A percentile compares a stretch with the other conserved stretches of the same genome.
Conservation (phyloP, 2,888 invertebrate species). For the Tetramorium bicarinatum region DNA sequence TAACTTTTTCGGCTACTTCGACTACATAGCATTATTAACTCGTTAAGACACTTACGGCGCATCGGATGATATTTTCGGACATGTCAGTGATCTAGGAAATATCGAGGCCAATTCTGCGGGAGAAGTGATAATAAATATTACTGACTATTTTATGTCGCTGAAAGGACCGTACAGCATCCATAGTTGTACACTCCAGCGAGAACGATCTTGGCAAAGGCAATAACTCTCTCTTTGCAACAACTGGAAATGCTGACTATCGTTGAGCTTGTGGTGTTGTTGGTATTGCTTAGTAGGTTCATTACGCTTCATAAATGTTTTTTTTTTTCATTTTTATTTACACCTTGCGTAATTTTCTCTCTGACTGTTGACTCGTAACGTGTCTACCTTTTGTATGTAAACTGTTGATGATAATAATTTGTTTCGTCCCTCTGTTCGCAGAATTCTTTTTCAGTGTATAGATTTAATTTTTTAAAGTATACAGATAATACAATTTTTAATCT, state of each 20-base stretch:
- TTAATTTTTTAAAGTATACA: not conserved
- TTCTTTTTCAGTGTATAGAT: not conserved
- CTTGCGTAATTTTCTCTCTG: constrained; percentile 17
- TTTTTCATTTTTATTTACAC: not conserved
- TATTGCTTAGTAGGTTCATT: constrained; percentile 91
- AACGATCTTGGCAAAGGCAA: constrained; percentile 93
- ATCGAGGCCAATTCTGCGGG: constrained; percentile 89
- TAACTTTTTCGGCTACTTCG: not conserved
- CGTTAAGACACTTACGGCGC: constrained; percentile 91
- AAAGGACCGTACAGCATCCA: constrained; percentile 89
- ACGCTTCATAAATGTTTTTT: not conserved
- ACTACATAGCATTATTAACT: not conserved
- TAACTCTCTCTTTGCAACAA: constrained; percentile 91
- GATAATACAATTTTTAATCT: not conserved
- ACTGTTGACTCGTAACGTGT: constrained; percentile 27
- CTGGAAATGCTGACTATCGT: constrained; percentile 94
- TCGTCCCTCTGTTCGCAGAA: not conserved
- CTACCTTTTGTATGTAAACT: constrained; percentile 54
- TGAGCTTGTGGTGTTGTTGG: constrained; percentile 94
- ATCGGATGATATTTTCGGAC: constrained; percentile 90
- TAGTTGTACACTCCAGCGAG: constrained; percentile 91
- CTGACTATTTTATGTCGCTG: constrained; percentile 90
- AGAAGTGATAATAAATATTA: constrained; percentile 88
- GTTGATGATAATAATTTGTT: constrained; percentile 48
- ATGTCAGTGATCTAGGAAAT: constrained; percentile 96